A percentile compares a stretch with the other conserved stretches of the same genome.
Conservation (phyloP, 2,113 vertebrate species). For the Ivindomyrus marchei region DNA sequence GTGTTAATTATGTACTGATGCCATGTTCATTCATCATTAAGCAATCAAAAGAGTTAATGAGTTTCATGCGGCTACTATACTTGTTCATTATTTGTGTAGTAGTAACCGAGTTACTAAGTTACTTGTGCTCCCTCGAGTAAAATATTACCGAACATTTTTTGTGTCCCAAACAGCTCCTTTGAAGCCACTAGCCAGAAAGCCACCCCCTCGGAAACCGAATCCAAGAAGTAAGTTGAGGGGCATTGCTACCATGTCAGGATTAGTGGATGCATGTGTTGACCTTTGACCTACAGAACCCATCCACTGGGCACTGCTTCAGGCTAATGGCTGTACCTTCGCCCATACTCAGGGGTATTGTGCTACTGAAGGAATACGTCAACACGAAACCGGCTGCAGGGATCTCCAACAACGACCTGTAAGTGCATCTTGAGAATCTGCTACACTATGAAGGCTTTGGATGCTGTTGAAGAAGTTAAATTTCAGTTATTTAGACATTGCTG, state of each 20-base stretch:
- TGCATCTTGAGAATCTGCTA: neutral
- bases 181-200: slow-evolving; percentile 21
- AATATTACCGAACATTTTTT: neutral
- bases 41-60: neutral
- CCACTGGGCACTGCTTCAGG: neutral
- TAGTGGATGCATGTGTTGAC: neutral
- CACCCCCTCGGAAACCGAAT: slow-evolving; percentile 43
- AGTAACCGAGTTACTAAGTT: neutral
- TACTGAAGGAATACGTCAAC: slow-evolving; percentile 75
- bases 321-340: neutral
- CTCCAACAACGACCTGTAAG: slow-evolving; percentile 46
- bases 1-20: neutral
- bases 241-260: neutral
- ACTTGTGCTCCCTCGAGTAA: neutral
- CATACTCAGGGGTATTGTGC: slow-evolving; percentile 64
- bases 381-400: slow-evolving; percentile 37
- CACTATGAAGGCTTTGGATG: neutral
- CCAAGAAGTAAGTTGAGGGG: slow-evolving; percentile 53
- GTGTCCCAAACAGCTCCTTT: slow-evolving; percentile 21
- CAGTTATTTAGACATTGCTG: neutral
- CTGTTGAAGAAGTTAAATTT: neutral
- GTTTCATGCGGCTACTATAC: neutral
- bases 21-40: neutral
- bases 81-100: neutral
- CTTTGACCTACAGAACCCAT: neutral